Percentiles rank a stretch among this genome's conserved stretches.
Evolutionary conservation across 2,888 invertebrate species (phyloP).

Genomic region (Clitarchus hookeri): DNA sequence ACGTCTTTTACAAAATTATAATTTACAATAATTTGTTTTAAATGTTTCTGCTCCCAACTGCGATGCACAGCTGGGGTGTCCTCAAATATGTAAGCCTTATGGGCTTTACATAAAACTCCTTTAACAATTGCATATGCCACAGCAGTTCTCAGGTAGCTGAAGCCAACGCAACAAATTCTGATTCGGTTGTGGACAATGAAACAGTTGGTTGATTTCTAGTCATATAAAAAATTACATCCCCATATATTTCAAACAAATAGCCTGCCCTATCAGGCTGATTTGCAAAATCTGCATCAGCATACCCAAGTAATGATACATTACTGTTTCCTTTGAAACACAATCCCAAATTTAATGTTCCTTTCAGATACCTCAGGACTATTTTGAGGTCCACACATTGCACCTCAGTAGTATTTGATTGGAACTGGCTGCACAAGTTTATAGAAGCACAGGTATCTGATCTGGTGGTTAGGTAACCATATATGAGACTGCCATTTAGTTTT

Average conservation of each 20-base stretch:
- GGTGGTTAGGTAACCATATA: background rate
- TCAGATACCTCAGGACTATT: background rate
- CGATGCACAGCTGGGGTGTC: background rate
- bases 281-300: too few relatives aligned
- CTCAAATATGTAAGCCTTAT: conserved; percentile 10
- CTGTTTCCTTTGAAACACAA: too few relatives aligned
- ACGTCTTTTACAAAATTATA: too few relatives aligned
- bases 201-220: too few relatives aligned
- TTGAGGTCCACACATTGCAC: conserved; percentile 1
- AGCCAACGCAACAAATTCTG: too few relatives aligned
- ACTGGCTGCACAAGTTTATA: conserved; percentile 14
- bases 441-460: background rate
- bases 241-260: conserved; percentile 1
- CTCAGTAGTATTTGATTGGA: background rate
- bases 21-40: too few relatives aligned
- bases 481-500: background rate
- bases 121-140: background rate
- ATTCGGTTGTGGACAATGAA: too few relatives aligned
- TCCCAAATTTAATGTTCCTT: too few relatives aligned
- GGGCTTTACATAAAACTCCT: background rate
- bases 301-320: too few relatives aligned
- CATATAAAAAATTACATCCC: background rate
- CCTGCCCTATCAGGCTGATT: background rate
- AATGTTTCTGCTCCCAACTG: too few relatives aligned
- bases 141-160: background rate